Evolutionary conservation across 2,888 invertebrate species (phyloP).

Genomic region (Temnothorax rugatulus): DNA sequence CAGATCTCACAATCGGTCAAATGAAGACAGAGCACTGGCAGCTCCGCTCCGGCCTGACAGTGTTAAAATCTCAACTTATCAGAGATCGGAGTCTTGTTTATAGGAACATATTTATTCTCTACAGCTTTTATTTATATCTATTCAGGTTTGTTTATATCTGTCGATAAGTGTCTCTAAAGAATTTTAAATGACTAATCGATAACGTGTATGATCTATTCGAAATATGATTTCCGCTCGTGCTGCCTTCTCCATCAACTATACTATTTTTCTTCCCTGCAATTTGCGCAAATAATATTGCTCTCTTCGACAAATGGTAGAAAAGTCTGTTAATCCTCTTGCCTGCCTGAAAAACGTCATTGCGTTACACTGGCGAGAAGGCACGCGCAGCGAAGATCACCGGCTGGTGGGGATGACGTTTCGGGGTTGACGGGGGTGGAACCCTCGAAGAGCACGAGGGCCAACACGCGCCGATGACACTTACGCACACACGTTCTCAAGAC

Average conservation of each 20-base stretch:
- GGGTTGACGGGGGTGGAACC: constrained; percentile 68
- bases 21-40: constrained; percentile 80
- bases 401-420: constrained; percentile 70
- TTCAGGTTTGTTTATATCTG: background rate
- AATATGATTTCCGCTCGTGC: background rate
- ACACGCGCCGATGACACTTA: constrained; percentile 83
- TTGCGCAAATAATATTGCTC: background rate
- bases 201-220: background rate
- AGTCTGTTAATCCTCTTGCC: constrained; percentile 17
- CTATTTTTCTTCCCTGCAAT: background rate
- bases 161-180: background rate
- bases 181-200: background rate
- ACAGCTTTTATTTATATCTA: background rate
- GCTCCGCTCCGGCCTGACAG: constrained; percentile 26
- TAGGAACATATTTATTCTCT: background rate
- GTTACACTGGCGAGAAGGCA: constrained; percentile 51
- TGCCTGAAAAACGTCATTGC: constrained; percentile 38
- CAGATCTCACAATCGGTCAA: constrained; percentile 76
- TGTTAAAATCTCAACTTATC: constrained; percentile 22
- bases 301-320: background rate
- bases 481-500: constrained; percentile 77
- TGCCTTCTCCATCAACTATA: background rate
- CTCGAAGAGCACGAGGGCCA: constrained; percentile 78
- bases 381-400: constrained; percentile 65
- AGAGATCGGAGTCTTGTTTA: background rate